Conservation (phyloP, 2,113 vertebrate species). For the Dendrocopos noguchii region DNA sequence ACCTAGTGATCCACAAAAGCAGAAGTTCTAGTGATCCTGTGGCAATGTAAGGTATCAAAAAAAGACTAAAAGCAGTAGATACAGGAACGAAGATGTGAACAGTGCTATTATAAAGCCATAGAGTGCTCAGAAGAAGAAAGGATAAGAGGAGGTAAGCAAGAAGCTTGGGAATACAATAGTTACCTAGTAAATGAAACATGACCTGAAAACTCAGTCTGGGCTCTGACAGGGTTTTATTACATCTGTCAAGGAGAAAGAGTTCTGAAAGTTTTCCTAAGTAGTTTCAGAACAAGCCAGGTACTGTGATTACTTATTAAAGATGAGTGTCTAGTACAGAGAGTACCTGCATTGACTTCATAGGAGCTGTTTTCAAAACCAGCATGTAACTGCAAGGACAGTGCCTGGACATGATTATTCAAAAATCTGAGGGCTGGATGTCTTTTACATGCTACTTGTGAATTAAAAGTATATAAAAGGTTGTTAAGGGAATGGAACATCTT, state of each 20-base stretch:
- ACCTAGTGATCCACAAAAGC: constrained; percentile 46
- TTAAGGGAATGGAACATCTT: no score
- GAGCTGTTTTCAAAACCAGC: background rate
- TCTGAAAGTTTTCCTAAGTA: background rate
- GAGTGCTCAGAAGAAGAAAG: background rate
- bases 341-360: background rate
- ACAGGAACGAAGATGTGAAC: background rate
- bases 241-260: background rate
- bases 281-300: background rate
- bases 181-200: background rate
- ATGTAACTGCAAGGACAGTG: background rate
- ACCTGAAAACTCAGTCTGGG: background rate
- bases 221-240: background rate
- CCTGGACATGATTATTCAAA: background rate
- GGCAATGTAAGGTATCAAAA: background rate
- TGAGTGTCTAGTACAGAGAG: background rate
- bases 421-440: background rate
- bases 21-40: background rate
- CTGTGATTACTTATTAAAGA: background rate
- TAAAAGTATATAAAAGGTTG: background rate
- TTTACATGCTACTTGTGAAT: background rate
- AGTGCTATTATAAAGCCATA: background rate
- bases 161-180: background rate
- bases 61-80: background rate
- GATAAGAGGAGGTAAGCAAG: background rate